Evolutionary conservation across 2,797 vertebrate genomes (phyloP).

Genomic region (Oryzias dopingdopingensis): DNA sequence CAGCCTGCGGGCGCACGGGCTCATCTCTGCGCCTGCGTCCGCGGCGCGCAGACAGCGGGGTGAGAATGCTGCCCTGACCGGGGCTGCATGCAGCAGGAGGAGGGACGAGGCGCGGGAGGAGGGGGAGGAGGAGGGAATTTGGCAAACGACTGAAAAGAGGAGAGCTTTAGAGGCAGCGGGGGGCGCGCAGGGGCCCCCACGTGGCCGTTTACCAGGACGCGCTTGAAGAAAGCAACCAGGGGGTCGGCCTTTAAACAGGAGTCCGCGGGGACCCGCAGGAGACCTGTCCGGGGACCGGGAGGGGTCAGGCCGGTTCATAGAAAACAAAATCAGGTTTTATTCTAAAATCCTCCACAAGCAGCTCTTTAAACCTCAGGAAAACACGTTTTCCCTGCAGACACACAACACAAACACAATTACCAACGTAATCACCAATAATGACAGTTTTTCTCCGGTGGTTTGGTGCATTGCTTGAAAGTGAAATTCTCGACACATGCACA

Average conservation of each 20-base stretch:
- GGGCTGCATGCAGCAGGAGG: constrained; percentile 58
- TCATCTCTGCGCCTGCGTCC: constrained; percentile 63
- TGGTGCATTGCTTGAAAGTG: too few species aligned
- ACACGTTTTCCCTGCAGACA: too few species aligned
- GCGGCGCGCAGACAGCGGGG: constrained; percentile 68
- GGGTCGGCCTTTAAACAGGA: constrained; percentile 4
- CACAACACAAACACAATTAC: too few species aligned
- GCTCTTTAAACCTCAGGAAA: too few species aligned
- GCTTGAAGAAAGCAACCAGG: constrained; percentile 14
- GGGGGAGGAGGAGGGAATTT: constrained; percentile 37
- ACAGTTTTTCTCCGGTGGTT: too few species aligned
- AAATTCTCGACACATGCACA: too few species aligned
- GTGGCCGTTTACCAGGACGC: constrained; percentile 36
- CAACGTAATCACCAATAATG: too few species aligned
- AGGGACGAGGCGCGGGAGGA: constrained; percentile 30
- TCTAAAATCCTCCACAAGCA: background rate
- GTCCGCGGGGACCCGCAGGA: constrained; percentile 2
- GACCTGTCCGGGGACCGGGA: too few species aligned
- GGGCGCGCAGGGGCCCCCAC: constrained; percentile 46
- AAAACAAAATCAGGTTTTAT: background rate
- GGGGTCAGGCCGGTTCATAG: background rate
- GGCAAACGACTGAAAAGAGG: constrained; percentile 62
- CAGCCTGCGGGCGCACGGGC: constrained; percentile 84
- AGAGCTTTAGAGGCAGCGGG: constrained; percentile 23
- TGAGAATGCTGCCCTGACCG: constrained; percentile 56